Conservation (phyloP, 2,797 vertebrate species). For the Sylvilagus floridanus region DNA sequence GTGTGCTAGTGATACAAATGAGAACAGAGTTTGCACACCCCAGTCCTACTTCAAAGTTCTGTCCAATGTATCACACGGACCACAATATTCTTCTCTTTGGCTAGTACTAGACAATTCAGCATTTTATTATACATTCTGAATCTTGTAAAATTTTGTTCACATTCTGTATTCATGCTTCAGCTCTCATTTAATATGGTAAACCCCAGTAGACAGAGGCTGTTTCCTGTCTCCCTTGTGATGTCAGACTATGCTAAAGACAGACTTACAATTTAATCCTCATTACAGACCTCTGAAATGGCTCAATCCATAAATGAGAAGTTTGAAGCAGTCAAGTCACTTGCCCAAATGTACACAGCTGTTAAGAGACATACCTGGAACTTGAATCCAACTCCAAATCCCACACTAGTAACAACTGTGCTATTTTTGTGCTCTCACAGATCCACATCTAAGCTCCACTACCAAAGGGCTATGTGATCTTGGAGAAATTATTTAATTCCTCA, state of each 20-base stretch:
- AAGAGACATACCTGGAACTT: not conserved
- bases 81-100: not conserved
- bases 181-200: not conserved
- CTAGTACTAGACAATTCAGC: conserved; percentile 4
- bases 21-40: not conserved
- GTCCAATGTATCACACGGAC: not conserved
- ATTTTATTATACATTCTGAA: not conserved
- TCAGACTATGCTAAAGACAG: not conserved
- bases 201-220: not conserved
- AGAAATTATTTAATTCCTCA: not conserved
- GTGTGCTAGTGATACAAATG: not conserved
- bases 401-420: not conserved
- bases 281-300: not conserved
- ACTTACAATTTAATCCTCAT: not conserved
- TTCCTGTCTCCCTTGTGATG: not conserved
- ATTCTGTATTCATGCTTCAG: conserved; percentile 6
- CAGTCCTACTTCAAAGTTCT: not conserved
- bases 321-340: not conserved
- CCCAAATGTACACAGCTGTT: not conserved
- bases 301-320: not conserved
- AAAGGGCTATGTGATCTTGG: not conserved
- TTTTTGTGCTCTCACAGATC: not conserved
- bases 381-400: conserved; percentile 1
- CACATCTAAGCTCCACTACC: not conserved
- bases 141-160: conserved; percentile 4